Conservation (phyloP, 2,113 vertebrate genomes). For the Sigmodon hispidus region DNA sequence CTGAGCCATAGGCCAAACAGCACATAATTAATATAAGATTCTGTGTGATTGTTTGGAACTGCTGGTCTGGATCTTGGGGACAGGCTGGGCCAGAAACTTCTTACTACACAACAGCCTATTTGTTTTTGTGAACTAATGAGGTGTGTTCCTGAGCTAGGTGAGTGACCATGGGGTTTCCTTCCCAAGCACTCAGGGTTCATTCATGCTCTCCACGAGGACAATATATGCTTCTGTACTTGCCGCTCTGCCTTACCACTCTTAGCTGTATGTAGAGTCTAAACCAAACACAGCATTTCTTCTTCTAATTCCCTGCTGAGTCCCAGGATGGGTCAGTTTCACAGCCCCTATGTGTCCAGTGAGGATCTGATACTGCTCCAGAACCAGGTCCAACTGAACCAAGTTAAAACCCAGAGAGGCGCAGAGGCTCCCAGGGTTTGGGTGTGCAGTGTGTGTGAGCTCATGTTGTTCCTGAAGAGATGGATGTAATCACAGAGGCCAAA, state of each 20-base stretch:
- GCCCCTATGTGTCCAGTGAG: not conserved
- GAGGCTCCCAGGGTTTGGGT: not conserved
- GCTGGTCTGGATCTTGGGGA: too few species aligned
- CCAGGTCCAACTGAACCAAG: not conserved
- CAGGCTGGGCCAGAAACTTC: too few species aligned
- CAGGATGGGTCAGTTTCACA: conserved; percentile 23
- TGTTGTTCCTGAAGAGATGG: not conserved
- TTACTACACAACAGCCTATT: not conserved
- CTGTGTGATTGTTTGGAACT: too few species aligned
- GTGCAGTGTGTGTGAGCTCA: not conserved
- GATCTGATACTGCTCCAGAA: not conserved
- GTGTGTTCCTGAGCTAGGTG: not conserved
- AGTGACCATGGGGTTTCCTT: not conserved
- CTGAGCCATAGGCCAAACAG: too few species aligned
- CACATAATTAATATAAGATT: too few species aligned
- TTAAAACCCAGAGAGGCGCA: not conserved
- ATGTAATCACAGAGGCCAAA: not conserved
- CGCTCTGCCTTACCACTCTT: conserved; percentile 59
- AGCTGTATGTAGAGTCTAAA: conserved; percentile 50
- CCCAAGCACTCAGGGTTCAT: not conserved
- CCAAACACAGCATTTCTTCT: conserved; percentile 27
- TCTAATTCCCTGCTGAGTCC: not conserved
- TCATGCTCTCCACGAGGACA: not conserved
- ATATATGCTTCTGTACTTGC: not conserved
- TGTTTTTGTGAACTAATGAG: not conserved